Base-by-base conservation (phyloP, 2,888 invertebrate species). In the Lasioglossum marginatum region DNA sequence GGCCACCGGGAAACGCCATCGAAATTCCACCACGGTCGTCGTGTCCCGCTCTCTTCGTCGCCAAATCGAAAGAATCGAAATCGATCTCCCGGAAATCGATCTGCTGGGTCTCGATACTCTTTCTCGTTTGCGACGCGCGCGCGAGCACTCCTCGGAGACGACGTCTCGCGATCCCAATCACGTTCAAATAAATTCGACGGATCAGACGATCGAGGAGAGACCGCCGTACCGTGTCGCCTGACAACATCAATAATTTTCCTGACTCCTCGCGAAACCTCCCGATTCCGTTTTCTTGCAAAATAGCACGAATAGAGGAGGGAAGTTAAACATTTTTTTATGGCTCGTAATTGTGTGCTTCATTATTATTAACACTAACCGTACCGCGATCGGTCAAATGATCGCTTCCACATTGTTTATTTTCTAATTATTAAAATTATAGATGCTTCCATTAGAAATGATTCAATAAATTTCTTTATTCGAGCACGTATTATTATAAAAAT, bases 111-210 rank as follows among this genome's bases (percentile, higher is more conserved):
- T 57, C 74, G 23, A 52, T 57, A 19, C 40, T 8, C 37, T 57
- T 40, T n/a, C 37, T 16, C 57, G 57, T 31, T 48, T 48, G 16
- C 19, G 34, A 48, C n/a, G 66, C n/a, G 43, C 19, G 43, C 14
- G 34, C 14, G 40, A 45, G 31, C 34, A 23, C 45, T 23, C 34
- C 52, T 52, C 68, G 19, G 23, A 34, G 68, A 10, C 34, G 37
- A 34, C 34, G 68, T 73, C 27, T 19, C 48, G 48, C 48, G 48
- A 57, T 76, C 52, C 66, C 68, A 45, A 57, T 76, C 70, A 43
- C 76, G 57, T 60, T 43, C 14, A 40, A 43, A 70, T 48, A 31
- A 77, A 81, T 71, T 77, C 52, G 70, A 34, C 34, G 31, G 31
- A 34, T 19, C 66, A 19, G 37, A 34, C 66, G 23, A 37, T 37